Base-by-base conservation (phyloP, 2,113 vertebrate genomes). In the Todiramphus saurophagus region DNA sequence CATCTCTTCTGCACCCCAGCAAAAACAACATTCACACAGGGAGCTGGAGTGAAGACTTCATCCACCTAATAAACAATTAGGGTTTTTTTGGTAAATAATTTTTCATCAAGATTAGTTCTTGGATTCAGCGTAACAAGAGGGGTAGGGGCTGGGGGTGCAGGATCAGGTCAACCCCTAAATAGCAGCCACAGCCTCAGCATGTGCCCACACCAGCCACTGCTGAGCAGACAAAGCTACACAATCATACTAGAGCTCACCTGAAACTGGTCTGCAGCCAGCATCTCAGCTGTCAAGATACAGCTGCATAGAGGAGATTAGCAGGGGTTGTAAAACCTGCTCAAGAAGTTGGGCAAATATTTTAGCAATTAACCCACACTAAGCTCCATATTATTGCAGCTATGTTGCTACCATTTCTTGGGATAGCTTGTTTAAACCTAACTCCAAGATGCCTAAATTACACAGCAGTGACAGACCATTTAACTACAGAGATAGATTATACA, bases 291-390 rank as follows among this genome's bases (percentile, higher is more conserved):
- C 90, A 92, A 96, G 94, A 95, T 93, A 93, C 95, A 96, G 94
- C 96, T 96, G 96, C 81, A 41, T 6, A 7, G 39, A 84, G 79
- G 80, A 95, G 95, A 96, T 96, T 95, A 96, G 91, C 84, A 73
- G 35, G 73, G 77, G 77, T 28, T 96, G 95, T 91, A 95, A 97
- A 96, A 96, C 92, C 93, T 95, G 95, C 90, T 95, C 94, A 86
- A 96, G 95, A 91, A 91, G 81, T 77, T 55, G 37, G 70, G 75
- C 92, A 97, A 96, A 96, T 96, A 96, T 87, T 96, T 96, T 53
- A 91, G 91, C 93, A 94, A 90, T 97, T 95, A 96, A 94, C 87
- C 91, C 67, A 35, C 78, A 19, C 21, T 13, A 75, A 94, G 63
- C 70, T 79, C 89, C 10, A 0, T 73, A 73, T 89, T 87, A 75